Evolutionary conservation across 1,140 invertebrate genomes (phyloP).

Genomic region (Diuraphis noxia): DNA sequence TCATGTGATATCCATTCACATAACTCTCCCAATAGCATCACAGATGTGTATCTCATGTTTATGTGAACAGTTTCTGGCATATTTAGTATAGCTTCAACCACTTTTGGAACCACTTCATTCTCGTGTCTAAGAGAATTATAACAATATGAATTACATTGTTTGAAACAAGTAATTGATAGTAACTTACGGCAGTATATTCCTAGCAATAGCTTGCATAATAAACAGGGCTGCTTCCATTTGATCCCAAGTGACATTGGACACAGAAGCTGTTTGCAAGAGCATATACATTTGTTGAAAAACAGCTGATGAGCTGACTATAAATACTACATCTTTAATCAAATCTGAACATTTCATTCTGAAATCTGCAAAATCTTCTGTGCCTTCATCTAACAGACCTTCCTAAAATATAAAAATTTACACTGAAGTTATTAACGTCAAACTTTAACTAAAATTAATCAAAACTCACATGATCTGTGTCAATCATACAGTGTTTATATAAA

Average conservation of each 20-base stretch:
- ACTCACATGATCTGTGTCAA: slow-evolving; percentile 84
- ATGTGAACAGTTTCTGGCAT: slow-evolving; percentile 83
- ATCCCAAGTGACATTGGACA: slow-evolving; percentile 77
- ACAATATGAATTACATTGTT: neutral
- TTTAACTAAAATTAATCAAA: slow-evolving; percentile 8
- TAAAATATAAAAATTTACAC: slow-evolving; percentile 59
- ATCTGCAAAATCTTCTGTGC: slow-evolving; percentile 82
- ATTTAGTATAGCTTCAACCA: slow-evolving; percentile 86
- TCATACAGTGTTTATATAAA: slow-evolving; percentile 83
- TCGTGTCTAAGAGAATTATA: slow-evolving; percentile 72
- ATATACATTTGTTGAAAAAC: slow-evolving; percentile 91
- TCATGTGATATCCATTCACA: slow-evolving; percentile 87
- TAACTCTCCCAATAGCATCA: slow-evolving; percentile 87
- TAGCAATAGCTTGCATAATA: slow-evolving; percentile 93
- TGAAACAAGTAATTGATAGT: neutral
- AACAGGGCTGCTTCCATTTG: slow-evolving; percentile 92
- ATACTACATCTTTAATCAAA: slow-evolving; percentile 95
- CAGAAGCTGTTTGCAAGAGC: slow-evolving; percentile 66
- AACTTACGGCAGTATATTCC: slow-evolving; percentile 93
- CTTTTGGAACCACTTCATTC: slow-evolving; percentile 87
- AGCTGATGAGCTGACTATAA: slow-evolving; percentile 89
- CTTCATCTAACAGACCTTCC: slow-evolving; percentile 82
- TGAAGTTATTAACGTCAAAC: neutral
- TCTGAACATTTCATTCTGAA: slow-evolving; percentile 90
- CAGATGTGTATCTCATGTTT: slow-evolving; percentile 85